Percentiles rank a stretch among this genome's conserved stretches.
Conservation (phyloP, 2,113 vertebrate species). For the Tyto alba region DNA sequence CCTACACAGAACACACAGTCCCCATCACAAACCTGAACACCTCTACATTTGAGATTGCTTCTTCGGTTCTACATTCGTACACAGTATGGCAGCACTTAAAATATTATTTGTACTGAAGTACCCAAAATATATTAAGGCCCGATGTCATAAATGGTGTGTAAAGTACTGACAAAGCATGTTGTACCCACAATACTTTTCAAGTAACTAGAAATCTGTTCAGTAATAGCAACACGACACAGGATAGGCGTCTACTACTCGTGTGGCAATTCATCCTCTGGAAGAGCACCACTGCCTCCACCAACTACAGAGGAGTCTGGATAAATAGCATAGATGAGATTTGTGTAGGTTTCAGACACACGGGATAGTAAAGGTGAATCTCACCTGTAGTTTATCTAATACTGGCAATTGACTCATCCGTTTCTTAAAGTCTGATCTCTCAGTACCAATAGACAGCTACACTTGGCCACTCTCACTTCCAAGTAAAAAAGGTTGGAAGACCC, state of each 20-base stretch:
- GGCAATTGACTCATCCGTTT: neutral
- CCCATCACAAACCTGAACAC: neutral
- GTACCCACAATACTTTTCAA: neutral
- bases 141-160: neutral
- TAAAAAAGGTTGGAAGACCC: neutral
- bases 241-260: neutral
- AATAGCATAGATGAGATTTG: neutral
- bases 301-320: neutral
- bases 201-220: neutral
- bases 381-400: neutral
- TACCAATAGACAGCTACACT: neutral
- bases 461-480: neutral
- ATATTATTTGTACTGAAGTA: neutral
- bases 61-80: neutral
- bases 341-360: neutral
- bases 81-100: neutral
- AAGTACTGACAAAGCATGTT: neutral
- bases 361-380: neutral
- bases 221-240: neutral
- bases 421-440: neutral
- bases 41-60: neutral
- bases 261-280: neutral
- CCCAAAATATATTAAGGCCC: neutral
- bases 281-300: neutral
- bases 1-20: neutral